Percentiles rank a stretch among this genome's conserved stretches.
These are phyloP conservation scores for Grantiella picta DNA, from an alignment of 2,113 vertebrate genomes.

Conservation along the genomic window DNA sequence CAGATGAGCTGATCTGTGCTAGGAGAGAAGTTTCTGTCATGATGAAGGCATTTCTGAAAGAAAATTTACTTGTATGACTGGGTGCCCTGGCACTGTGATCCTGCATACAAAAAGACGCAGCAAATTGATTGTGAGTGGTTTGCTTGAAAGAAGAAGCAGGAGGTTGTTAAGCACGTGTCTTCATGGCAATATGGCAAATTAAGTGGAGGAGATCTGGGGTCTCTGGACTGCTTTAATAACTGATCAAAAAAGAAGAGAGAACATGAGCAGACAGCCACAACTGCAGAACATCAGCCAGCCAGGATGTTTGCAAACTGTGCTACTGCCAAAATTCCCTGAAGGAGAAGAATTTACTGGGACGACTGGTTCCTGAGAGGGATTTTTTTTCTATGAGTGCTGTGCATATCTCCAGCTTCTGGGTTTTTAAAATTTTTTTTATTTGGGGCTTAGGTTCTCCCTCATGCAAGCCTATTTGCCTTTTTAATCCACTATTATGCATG, in stretches of 20 bases:
- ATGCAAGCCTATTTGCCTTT: not conserved
- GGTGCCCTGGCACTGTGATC: not conserved
- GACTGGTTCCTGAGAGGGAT: not conserved
- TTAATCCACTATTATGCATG: not conserved
- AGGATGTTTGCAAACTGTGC: not conserved
- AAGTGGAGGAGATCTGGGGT: not conserved
- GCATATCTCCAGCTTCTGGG: not conserved
- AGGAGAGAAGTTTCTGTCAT: not conserved
- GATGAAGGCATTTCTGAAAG: not conserved
- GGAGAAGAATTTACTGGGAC: not conserved
- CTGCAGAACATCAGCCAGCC: not conserved
- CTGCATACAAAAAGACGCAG: accelerated
- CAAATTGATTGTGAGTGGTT: not conserved
- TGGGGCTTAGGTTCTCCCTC: not conserved
- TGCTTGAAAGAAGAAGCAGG: not conserved
- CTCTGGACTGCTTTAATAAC: not conserved
- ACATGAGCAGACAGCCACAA: not conserved
- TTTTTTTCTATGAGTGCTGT: not conserved
- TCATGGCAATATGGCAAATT: not conserved
- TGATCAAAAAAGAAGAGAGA: not conserved
- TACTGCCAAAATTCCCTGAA: constrained; percentile 5
- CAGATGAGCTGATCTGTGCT: not conserved
- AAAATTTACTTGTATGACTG: accelerated
- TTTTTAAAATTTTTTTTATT: not conserved
- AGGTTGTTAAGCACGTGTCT: not conserved